Base-by-base conservation (phyloP, 2,113 vertebrate genomes). In the Lycocorax pyrrhopterus region DNA sequence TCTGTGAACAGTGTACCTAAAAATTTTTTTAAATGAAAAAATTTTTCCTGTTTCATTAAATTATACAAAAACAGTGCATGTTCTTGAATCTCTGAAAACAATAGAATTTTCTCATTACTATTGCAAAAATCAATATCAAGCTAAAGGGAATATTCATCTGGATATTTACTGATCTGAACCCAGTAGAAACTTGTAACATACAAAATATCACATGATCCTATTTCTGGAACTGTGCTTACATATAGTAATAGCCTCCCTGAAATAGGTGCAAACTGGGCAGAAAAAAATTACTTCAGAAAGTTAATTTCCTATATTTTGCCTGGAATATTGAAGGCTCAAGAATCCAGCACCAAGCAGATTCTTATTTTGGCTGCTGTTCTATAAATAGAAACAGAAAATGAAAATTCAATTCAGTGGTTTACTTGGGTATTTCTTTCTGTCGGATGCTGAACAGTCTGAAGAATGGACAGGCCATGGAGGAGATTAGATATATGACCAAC, bases 331-430 rank as follows among this genome's bases (percentile, higher is more conserved):
- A 96, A 94, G 52, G 44, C 72, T 94, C 96, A 89, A 97, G 85
- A 87, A 76, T 47, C 84, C 73, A 96, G 33, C 71, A 96, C 49
- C 74, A 89, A 94, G 79, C 53, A 96, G 83, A 87, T 66, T 96
- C 60, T 94, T 96, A 87, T 83, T 93, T 95, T 92, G 84, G 69
- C 63, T 95, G 76, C 35, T 79, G 19, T 88, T 95, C 90, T 84
- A 87, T 81, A 95, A 97, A 97, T 68, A 93, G 84, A 84, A 87
- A 68, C 4, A 63, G 64, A 83, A 81, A 90, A 87, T 47, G 39
- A 93, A 89, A 96, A 92, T 95, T 82, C 62, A 86, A 9, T 94
- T 97, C 79, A 83, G 81, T 96, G 76, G 35, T 89, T 96, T 68
- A 52, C 46, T 91, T 46, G 16, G 26, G 22, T 92, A 64, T 93